Evolutionary conservation across 1,140 invertebrate genomes (phyloP).

Genomic region (Magallana gigas): DNA sequence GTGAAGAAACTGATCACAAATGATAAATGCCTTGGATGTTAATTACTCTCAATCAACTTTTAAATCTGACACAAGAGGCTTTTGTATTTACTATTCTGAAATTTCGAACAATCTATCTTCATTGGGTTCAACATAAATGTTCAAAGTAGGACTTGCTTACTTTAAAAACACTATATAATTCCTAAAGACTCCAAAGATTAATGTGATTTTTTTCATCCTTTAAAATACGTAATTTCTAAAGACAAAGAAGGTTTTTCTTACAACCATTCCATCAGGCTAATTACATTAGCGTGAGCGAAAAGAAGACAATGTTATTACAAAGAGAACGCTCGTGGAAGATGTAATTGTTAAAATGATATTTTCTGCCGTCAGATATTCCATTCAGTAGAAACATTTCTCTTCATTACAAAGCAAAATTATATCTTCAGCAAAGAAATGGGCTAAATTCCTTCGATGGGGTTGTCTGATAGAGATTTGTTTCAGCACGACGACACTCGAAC

Average conservation of each 20-base stretch:
- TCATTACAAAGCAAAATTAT: slow-evolving; percentile 1
- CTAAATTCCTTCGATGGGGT: not conserved
- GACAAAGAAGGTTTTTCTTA: not conserved
- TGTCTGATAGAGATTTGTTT: not conserved
- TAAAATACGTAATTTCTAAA: slow-evolving; percentile 17
- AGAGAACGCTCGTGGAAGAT: not conserved
- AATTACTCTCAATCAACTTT: no score
- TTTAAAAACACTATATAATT: no score
- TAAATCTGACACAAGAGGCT: no score
- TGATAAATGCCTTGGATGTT: no score
- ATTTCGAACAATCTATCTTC: no score
- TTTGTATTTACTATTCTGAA: no score
- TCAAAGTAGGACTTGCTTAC: no score
- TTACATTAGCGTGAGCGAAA: slow-evolving; percentile 1
- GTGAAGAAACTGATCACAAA: no score
- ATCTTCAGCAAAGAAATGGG: slow-evolving; percentile 1
- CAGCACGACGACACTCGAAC: not conserved
- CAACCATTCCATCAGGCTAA: not conserved
- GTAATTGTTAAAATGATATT: slow-evolving; percentile 1
- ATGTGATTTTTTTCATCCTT: not conserved
- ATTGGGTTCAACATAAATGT: no score
- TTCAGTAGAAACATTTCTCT: slow-evolving; percentile 15
- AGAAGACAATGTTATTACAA: not conserved
- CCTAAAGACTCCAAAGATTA: no score
- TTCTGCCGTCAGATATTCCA: slow-evolving; percentile 13